phyloP scores from a whole-genome alignment of 2,797 vertebrate genomes.

The Enteromius thamalakanensis region DNA sequence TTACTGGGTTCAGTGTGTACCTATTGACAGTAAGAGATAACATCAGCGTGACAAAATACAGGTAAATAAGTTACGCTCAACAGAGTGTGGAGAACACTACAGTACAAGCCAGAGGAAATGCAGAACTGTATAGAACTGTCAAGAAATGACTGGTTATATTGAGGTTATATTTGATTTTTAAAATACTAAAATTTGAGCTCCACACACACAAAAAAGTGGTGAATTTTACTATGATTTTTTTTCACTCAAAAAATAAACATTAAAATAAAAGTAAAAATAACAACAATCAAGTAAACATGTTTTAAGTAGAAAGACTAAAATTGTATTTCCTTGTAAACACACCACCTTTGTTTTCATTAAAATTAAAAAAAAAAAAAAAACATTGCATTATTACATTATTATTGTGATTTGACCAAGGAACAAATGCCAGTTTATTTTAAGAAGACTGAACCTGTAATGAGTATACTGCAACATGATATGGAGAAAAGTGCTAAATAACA shows the following conservation, averaged over 20 bases:
- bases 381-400: neutral
- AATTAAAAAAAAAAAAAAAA: too few relatives aligned
- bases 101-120: neutral
- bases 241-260: neutral
- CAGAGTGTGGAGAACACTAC: neutral
- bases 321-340: neutral
- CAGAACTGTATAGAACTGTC: neutral
- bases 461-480: neutral
- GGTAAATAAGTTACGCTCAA: constrained; percentile 17
- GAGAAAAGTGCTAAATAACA: neutral
- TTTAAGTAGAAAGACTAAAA: neutral
- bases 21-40: constrained; percentile 43
- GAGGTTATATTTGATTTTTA: neutral
- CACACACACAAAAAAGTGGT: neutral
- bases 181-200: neutral
- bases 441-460: neutral
- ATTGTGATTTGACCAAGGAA: neutral
- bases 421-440: neutral
- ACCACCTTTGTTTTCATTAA: neutral
- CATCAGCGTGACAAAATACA: constrained; percentile 14
- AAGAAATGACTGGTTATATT: neutral
- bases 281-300: neutral
- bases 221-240: neutral
- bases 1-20: neutral
- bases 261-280: neutral